Evolutionary conservation across 1,140 invertebrate genomes (phyloP).

Genomic region (Sesamia nonagrioides): DNA sequence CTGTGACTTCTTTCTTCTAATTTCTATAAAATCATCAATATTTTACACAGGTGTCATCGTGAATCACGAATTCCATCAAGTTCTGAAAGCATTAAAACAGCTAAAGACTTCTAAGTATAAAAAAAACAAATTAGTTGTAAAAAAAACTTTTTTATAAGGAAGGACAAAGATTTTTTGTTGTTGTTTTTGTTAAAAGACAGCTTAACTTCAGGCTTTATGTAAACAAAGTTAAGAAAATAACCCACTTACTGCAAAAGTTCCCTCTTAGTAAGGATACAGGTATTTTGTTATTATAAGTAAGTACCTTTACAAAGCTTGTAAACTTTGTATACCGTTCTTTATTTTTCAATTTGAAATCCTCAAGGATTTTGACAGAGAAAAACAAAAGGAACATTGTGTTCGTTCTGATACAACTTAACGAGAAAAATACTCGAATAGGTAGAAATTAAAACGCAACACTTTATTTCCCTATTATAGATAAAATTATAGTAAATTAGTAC

Average conservation of each 20-base stretch:
- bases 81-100: not conserved
- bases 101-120: not conserved
- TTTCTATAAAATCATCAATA: no score
- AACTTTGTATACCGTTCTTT: not conserved
- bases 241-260: slow-evolving; percentile 11
- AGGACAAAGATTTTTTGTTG: slow-evolving; percentile 11
- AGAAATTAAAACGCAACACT: no score
- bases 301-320: not conserved
- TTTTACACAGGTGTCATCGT: no score
- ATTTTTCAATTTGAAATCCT: not conserved
- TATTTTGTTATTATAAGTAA: slow-evolving; percentile 22
- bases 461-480: no score
- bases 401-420: no score
- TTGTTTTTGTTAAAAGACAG: slow-evolving; percentile 28
- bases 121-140: not conserved
- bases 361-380: not conserved
- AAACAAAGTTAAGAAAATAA: slow-evolving; percentile 33
- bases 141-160: not conserved
- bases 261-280: slow-evolving; percentile 22
- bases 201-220: slow-evolving; percentile 31
- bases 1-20: no score
- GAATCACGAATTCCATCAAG: no score
- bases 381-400: not conserved
- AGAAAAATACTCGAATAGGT: no score
- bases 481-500: no score